Evolutionary conservation across 2,113 vertebrate genomes (phyloP).

Genomic region (Lophochroa leadbeateri): DNA sequence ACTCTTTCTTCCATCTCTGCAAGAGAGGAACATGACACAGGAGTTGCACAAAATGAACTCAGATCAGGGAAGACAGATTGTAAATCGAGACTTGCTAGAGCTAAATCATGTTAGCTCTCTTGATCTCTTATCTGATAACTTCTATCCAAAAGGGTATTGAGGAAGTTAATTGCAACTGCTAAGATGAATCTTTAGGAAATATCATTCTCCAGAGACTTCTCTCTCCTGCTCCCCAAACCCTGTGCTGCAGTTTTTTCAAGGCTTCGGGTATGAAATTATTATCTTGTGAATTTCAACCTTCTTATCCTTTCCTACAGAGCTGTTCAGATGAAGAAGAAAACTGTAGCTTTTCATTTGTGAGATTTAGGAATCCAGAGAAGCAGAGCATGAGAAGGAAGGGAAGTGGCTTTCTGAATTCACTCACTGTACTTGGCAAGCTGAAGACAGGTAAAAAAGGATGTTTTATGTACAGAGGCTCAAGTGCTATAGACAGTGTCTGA

Average conservation of each 20-base stretch:
- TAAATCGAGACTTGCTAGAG: constrained; percentile 8
- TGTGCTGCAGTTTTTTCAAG: background rate
- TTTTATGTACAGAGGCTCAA: background rate
- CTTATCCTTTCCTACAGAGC: background rate
- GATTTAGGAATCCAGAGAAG: background rate
- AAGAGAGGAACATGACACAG: background rate
- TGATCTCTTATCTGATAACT: background rate
- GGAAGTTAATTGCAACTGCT: constrained; percentile 4
- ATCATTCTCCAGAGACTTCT: background rate
- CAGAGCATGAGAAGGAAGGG: background rate
- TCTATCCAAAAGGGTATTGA: constrained; percentile 22
- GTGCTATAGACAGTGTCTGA: background rate
- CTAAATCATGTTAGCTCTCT: background rate
- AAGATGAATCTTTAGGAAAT: constrained; percentile 5
- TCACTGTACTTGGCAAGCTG: background rate
- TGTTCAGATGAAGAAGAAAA: background rate
- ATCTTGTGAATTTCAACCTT: constrained; percentile 4
- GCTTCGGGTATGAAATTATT: background rate
- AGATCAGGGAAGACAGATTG: constrained; percentile 12
- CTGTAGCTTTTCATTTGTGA: constrained; percentile 11
- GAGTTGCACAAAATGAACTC: background rate
- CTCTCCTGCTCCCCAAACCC: background rate
- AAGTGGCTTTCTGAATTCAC: background rate
- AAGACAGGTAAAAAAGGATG: background rate
- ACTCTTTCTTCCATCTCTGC: background rate